phyloP scores from a whole-genome alignment of 2,797 vertebrate species.

The Knipowitschia caucasica region DNA sequence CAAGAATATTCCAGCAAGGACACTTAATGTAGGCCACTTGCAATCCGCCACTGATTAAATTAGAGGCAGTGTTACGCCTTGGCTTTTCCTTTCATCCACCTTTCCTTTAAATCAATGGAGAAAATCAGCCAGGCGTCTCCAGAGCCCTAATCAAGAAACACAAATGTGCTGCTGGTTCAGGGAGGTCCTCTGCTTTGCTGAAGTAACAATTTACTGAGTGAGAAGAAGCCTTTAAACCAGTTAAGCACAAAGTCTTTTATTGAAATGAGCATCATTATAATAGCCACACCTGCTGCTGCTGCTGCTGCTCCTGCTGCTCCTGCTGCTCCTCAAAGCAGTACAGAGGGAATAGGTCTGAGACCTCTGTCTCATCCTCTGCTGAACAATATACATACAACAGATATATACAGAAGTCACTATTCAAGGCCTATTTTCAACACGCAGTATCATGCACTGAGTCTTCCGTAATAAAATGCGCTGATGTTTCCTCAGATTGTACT shows the following conservation, averaged over 20 bases:
- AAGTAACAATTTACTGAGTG: background rate
- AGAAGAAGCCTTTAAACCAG: background rate
- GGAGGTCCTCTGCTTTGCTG: background rate
- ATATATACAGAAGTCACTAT: background rate
- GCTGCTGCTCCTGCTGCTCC: no score
- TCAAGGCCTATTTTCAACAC: background rate
- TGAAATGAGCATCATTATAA: background rate
- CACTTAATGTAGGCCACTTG: conserved; percentile 16
- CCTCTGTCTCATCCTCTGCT: background rate
- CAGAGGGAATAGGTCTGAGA: background rate
- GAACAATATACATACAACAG: background rate
- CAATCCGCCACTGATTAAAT: conserved; percentile 31
- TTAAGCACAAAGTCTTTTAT: background rate
- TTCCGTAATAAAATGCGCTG: background rate
- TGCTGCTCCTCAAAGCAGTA: background rate
- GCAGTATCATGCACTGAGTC: background rate
- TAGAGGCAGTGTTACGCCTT: conserved; percentile 20
- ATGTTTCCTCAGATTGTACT: background rate
- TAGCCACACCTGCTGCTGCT: background rate
- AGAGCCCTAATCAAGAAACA: conserved; percentile 30
- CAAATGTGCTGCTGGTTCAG: conserved; percentile 9
- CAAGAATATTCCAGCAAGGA: conserved; percentile 10
- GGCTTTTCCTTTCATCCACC: conserved; percentile 22
- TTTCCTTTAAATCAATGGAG: conserved; percentile 31
- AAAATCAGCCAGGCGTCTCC: conserved; percentile 19